phyloP scores from a whole-genome alignment of 2,888 invertebrate genomes.

The Dicycla oo region DNA sequence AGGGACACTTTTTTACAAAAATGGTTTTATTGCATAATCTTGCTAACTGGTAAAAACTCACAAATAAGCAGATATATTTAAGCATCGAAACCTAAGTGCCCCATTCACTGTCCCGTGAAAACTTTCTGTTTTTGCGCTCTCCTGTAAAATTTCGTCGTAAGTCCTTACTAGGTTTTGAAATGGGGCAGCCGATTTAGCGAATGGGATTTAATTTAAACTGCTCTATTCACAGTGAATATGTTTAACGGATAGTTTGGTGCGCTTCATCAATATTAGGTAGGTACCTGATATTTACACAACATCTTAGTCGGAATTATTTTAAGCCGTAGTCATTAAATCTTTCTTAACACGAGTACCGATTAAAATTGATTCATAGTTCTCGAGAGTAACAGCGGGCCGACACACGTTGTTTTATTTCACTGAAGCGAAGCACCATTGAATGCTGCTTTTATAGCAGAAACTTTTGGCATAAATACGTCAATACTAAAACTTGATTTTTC shows the following conservation, averaged over 20 bases:
- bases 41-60: too few species aligned
- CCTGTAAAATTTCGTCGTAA: too few species aligned
- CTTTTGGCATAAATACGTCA: constrained; percentile 2
- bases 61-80: too few species aligned
- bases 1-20: too few species aligned
- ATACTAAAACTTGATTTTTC: constrained; percentile 9
- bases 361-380: constrained; percentile 39
- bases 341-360: constrained; percentile 11
- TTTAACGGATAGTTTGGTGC: not conserved
- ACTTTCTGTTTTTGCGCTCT: too few species aligned
- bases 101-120: too few species aligned
- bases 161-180: too few species aligned
- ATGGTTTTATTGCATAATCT: too few species aligned
- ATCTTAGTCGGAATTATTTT: constrained; percentile 12
- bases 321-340: constrained; percentile 22
- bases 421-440: not conserved
- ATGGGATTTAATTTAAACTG: not conserved
- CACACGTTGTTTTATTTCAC: not conserved
- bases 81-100: too few species aligned
- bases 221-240: not conserved
- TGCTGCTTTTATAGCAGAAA: constrained; percentile 35
- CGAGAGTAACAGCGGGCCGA: not conserved
- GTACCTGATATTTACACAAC: not conserved
- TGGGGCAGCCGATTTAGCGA: too few species aligned
- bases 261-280: not conserved